These are phyloP conservation scores for Shinisaurus crocodilurus DNA, from an alignment of 2,113 vertebrate genomes.

Conservation along the genomic window DNA sequence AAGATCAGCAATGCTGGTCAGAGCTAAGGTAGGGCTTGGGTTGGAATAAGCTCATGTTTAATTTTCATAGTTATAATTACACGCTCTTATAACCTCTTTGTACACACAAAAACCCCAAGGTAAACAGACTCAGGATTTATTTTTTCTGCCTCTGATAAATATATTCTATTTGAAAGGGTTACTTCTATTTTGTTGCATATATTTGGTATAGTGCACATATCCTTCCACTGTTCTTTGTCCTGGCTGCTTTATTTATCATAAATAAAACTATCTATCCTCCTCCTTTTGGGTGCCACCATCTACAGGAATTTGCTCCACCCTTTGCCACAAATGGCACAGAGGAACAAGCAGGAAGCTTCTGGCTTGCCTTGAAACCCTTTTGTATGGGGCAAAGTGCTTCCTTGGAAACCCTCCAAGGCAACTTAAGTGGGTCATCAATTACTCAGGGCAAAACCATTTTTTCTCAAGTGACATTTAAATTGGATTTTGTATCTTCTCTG, in stretches of 20 bases:
- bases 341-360: not conserved
- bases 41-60: not conserved
- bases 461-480: too few species aligned
- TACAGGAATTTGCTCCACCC: not conserved
- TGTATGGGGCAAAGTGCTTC: too few species aligned
- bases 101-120: not conserved
- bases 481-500: not conserved
- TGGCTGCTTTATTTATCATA: not conserved
- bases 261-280: not conserved
- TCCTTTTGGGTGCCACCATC: not conserved
- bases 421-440: not conserved
- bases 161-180: not conserved
- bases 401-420: not conserved
- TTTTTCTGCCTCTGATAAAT: not conserved
- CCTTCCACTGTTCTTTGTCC: not conserved
- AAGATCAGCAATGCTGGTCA: slow-evolving; percentile 24
- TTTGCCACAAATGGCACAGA: not conserved
- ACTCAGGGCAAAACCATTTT: too few species aligned
- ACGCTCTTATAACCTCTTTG: not conserved
- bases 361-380: not conserved
- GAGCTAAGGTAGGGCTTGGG: slow-evolving; percentile 3
- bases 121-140: not conserved
- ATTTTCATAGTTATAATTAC: not conserved
- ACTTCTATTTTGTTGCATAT: not conserved
- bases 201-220: not conserved